Evolutionary conservation across 37 sponge, comb jelly and placozoan genomes (phyloP).

Genomic region (Cliona cf. orientalis): DNA sequence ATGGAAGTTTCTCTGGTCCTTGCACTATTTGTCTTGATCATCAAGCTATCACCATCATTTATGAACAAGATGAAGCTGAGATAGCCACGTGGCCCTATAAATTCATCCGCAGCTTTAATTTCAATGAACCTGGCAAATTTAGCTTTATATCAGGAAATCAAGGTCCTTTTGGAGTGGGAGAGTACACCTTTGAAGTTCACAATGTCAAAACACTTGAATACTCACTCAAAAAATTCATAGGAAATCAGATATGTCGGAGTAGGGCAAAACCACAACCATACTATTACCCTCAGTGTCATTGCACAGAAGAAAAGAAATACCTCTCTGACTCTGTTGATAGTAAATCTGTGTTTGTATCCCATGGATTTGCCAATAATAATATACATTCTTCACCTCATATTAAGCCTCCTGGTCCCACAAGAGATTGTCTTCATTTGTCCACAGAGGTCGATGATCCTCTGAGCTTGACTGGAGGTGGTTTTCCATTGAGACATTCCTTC

Average conservation of each 20-base stretch:
- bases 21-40: constrained; percentile 33
- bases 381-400: too few species aligned
- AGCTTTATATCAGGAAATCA: constrained; percentile 56
- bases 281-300: neutral
- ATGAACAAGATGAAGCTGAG: neutral
- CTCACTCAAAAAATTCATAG: constrained; percentile 40
- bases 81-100: constrained; percentile 58
- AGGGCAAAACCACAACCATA: neutral
- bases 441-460: too few species aligned
- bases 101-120: constrained; percentile 45
- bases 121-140: constrained; percentile 38
- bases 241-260: constrained; percentile 47
- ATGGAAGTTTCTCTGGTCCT: constrained; percentile 35
- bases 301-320: neutral
- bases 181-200: constrained; percentile 35
- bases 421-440: too few species aligned
- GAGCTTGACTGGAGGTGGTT: too few species aligned
- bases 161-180: constrained; percentile 59
- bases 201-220: constrained; percentile 13
- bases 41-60: constrained; percentile 25
- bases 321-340: neutral
- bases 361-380: too few species aligned
- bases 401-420: too few species aligned
- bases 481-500: too few species aligned
- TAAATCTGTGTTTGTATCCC: too few species aligned